Percentiles rank a stretch among this genome's conserved stretches.
Conservation (phyloP, 2,888 invertebrate species). For the Resseliella maxima region DNA sequence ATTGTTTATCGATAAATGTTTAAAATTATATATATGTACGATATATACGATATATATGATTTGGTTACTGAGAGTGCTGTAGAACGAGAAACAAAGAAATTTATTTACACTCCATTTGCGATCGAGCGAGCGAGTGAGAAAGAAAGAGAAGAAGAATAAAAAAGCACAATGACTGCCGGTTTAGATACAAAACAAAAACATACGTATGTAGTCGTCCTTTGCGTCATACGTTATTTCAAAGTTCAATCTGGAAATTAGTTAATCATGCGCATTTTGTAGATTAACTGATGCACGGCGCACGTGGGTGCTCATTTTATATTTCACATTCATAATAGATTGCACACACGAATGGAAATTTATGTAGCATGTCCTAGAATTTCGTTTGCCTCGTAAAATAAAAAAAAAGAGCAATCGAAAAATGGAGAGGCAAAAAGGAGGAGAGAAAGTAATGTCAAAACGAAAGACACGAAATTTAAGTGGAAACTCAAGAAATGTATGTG, state of each 20-base stretch:
- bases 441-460: not conserved
- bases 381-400: not conserved
- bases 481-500: not conserved
- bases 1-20: not conserved
- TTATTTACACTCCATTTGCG: too few species aligned
- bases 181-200: not conserved
- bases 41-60: not conserved
- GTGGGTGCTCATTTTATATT: slow-evolving; percentile 14
- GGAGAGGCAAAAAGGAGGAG: too few species aligned
- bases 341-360: not conserved
- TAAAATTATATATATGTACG: not conserved
- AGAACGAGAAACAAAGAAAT: not conserved
- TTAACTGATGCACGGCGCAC: not conserved
- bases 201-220: not conserved
- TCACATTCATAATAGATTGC: slow-evolving; percentile 13
- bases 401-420: too few species aligned
- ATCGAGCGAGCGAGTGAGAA: too few species aligned
- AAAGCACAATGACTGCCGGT: not conserved
- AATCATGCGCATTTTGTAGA: slow-evolving; percentile 34
- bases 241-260: slow-evolving; percentile 35
- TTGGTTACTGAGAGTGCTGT: too few species aligned
- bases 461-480: not conserved
- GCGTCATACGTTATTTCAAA: not conserved
- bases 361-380: not conserved
- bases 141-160: too few species aligned